Evolutionary conservation across 2,113 vertebrate species (phyloP).

Genomic region (Callospermophilus lateralis): DNA sequence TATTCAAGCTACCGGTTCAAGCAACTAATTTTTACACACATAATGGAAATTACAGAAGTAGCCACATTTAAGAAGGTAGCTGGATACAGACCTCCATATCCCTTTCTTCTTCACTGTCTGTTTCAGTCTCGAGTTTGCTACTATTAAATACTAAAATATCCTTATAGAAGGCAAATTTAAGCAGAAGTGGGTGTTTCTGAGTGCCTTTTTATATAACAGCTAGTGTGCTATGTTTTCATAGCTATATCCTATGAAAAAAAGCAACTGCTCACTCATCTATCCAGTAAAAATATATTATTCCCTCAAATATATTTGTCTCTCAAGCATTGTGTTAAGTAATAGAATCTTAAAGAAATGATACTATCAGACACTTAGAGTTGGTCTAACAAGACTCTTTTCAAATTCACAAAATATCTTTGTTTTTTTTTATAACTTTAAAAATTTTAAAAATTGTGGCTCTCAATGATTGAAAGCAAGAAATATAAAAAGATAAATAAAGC

Average conservation of each 20-base stretch:
- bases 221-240: neutral
- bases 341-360: too few species aligned
- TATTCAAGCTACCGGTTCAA: too few species aligned
- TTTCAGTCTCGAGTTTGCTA: neutral
- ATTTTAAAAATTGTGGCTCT: neutral
- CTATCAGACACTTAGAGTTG: neutral
- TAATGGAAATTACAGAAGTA: neutral
- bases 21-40: too few species aligned
- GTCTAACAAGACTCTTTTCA: neutral
- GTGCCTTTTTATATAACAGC: neutral
- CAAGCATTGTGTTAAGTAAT: neutral
- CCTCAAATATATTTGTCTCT: too few species aligned
- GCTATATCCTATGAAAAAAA: neutral
- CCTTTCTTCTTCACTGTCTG: neutral
- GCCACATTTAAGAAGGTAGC: neutral
- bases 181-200: neutral
- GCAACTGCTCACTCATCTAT: neutral
- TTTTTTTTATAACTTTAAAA: neutral
- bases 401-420: constrained; percentile 16
- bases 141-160: neutral
- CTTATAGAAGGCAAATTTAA: neutral
- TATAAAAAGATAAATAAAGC: neutral
- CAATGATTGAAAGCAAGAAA: neutral
- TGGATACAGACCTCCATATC: neutral
- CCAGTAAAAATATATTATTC: neutral